A percentile compares a stretch with the other conserved stretches of the same genome.
Conservation (phyloP, 1,140 invertebrate genomes). For the Temnothorax nylanderi region DNA sequence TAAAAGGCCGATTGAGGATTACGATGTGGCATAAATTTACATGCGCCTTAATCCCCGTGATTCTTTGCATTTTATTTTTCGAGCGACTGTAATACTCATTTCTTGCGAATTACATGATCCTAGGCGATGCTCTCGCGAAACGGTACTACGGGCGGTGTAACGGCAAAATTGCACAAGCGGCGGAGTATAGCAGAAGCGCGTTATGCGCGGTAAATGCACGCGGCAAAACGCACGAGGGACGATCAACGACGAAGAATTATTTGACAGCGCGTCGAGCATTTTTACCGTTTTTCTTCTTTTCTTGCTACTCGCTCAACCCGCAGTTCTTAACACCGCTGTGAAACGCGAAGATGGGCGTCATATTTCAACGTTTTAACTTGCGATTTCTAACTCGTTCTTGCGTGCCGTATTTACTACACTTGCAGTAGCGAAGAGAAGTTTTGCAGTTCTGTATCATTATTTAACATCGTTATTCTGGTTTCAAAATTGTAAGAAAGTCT, state of each 20-base stretch:
- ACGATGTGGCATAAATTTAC: conserved; percentile 9
- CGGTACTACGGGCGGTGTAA: conserved; percentile 52
- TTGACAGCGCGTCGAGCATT: conserved; percentile 52
- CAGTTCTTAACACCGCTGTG: conserved; percentile 8
- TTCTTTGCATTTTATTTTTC: conserved; percentile 32
- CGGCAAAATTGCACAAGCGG: conserved; percentile 58
- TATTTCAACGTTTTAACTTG: conserved; percentile 54
- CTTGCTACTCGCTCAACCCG: neutral
- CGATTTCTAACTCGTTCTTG: conserved; percentile 41
- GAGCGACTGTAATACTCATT: conserved; percentile 32
- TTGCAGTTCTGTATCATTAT: neutral
- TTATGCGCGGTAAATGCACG: conserved; percentile 35
- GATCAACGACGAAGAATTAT: conserved; percentile 51
- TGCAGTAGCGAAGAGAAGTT: neutral
- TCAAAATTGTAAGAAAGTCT: neutral
- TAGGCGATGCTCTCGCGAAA: conserved; percentile 40
- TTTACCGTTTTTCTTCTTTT: conserved; percentile 28
- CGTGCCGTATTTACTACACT: conserved; percentile 12
- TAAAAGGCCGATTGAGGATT: neutral
- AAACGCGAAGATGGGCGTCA: conserved; percentile 30
- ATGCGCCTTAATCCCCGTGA: neutral
- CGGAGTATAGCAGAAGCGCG: conserved; percentile 40
- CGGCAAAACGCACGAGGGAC: conserved; percentile 16
- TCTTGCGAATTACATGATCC: conserved; percentile 52
- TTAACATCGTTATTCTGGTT: conserved; percentile 2